These are phyloP conservation scores for Nylanderia fulva DNA, from an alignment of 1,140 invertebrate genomes.

Conservation along the genomic window DNA sequence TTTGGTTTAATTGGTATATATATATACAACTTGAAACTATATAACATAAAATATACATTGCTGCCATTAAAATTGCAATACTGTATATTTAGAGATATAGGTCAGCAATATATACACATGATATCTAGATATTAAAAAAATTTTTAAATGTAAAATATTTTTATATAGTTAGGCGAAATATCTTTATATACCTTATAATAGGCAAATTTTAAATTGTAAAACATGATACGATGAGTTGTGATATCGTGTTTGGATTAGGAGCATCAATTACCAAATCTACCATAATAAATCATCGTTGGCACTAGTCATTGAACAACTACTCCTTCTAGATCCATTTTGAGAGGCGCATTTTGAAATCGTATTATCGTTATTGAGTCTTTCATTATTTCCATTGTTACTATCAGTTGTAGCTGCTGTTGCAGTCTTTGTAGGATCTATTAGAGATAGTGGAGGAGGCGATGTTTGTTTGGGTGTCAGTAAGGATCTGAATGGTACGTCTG, in stretches of 20 bases:
- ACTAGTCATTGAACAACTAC: slow-evolving; percentile 86
- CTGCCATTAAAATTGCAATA: not conserved
- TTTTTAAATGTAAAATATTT: not conserved
- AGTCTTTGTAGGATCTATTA: slow-evolving; percentile 72
- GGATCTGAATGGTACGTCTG: slow-evolving; percentile 90
- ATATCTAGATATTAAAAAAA: not conserved
- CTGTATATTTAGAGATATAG: not conserved
- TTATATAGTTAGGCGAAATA: not conserved
- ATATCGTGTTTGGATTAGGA: slow-evolving; percentile 54
- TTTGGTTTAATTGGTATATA: no score
- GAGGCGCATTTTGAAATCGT: slow-evolving; percentile 82
- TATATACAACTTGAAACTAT: not conserved
- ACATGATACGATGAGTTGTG: slow-evolving; percentile 6
- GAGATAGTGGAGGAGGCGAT: slow-evolving; percentile 78
- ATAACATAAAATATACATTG: no score
- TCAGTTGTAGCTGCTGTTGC: slow-evolving; percentile 73
- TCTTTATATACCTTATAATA: no score
- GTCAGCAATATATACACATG: not conserved
- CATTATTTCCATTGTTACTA: slow-evolving; percentile 85
- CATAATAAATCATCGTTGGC: slow-evolving; percentile 91
- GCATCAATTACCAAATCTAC: slow-evolving; percentile 90
- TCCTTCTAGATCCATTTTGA: slow-evolving; percentile 83
- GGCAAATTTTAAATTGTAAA: no score
- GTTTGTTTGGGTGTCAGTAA: slow-evolving; percentile 85
- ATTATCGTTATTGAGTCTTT: slow-evolving; percentile 79